These are phyloP conservation scores for Belonocnema kinseyi DNA, from an alignment of 1,140 invertebrate species.

Conservation along the genomic window DNA sequence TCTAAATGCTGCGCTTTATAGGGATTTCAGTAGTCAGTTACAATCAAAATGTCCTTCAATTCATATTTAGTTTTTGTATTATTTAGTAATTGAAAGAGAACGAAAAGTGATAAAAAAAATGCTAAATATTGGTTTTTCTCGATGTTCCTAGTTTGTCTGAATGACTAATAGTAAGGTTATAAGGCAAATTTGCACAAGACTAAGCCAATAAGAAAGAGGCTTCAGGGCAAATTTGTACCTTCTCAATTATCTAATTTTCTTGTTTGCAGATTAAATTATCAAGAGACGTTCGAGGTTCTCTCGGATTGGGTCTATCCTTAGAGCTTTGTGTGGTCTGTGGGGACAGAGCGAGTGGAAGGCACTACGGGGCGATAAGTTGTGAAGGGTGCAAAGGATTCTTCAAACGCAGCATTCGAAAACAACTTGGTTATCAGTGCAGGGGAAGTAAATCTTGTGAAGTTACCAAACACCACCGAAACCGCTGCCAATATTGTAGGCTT, in stretches of 20 bases:
- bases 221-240: background rate
- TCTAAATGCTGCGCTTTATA: too few species aligned
- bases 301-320: constrained; percentile 77
- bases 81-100: too few species aligned
- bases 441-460: constrained; percentile 97
- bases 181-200: background rate
- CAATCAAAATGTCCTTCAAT: too few species aligned
- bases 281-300: constrained; percentile 71
- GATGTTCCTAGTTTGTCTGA: too few species aligned
- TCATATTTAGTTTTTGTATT: too few species aligned
- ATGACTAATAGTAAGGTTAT: background rate
- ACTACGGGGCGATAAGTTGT: constrained; percentile 96
- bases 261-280: constrained; percentile 67
- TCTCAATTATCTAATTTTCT: constrained; percentile 27
- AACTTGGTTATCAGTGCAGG: constrained; percentile 96
- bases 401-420: constrained; percentile 94
- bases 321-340: constrained; percentile 96
- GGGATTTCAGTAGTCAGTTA: too few species aligned
- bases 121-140: too few species aligned
- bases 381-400: constrained; percentile 96
- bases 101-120: too few species aligned
- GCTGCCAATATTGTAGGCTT: constrained; percentile 97
- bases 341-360: constrained; percentile 93
- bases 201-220: background rate
- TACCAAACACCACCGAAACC: constrained; percentile 96